Evolutionary conservation across 2,888 invertebrate genomes (phyloP), one percentile per base, ranked within the genome.

Genomic region (Argyresthia goedartella): DNA sequence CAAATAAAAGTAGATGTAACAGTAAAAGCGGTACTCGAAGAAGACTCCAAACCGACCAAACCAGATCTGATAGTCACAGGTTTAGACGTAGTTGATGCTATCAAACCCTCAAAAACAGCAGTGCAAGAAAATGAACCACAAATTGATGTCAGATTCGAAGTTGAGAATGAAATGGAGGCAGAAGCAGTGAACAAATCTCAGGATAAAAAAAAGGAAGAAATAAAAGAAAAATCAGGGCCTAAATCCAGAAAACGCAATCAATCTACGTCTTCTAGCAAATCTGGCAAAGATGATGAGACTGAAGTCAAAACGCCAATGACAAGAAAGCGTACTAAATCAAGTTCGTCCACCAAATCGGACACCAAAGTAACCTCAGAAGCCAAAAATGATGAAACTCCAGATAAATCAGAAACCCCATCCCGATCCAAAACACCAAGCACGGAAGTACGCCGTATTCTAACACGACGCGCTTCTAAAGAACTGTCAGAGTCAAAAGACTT

Each of bases 391-490:
- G 47, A 49, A 11, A 65, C 71, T 0, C 65, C 69, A 1, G 60
- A 67, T 11, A 67, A 66, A 51, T 25, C 25, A 4, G 25, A 6
- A 4, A 25, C 25, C 25, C 25, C 25, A 25, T 4, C 25, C 25
- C 25, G 71, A 45, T 63, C 69, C 0, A 78, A 73, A 62, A 79
- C 80, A 0, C 80, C 81, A 0, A 71, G 68, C 0, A 59, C 67
- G 1, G 84, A 82, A 69, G 63, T 73, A 0, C 66, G 81, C 41
- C 76, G 69, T 54, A 80, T 85, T 8, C 64, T 85, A 13, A 84
- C 84, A 0, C 62, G 84, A 53, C 67, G 81, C 0, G 73, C 74
- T n/a, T 84, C 85, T 0, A 73, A 68, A 56, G 85, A 85, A 56
- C 62, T 80, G 53, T 64, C 67, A 0, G 78, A 71, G 36, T 35